phyloP scores from a whole-genome alignment of 2,113 vertebrate genomes.

The Zosterops hypoxanthus region DNA sequence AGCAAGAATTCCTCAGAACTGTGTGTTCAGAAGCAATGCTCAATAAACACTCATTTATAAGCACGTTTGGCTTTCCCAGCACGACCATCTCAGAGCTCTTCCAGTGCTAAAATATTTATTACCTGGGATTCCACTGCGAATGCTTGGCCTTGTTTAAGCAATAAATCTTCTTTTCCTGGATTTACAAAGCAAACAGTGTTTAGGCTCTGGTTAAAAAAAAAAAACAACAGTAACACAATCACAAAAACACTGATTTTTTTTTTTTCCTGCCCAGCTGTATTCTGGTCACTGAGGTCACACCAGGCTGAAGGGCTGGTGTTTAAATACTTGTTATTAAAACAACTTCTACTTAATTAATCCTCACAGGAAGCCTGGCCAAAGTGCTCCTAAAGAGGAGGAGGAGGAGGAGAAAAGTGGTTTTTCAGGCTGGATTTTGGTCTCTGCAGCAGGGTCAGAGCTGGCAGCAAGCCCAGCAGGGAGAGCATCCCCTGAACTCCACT shows the following conservation, averaged over 20 bases:
- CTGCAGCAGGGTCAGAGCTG: not conserved
- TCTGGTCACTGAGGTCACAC: not conserved
- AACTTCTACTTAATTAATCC: not conserved
- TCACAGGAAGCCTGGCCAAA: not conserved
- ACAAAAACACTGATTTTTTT: not conserved
- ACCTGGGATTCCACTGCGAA: conserved; percentile 86
- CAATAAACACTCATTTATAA: not conserved
- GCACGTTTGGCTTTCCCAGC: not conserved
- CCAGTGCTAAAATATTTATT: conserved; percentile 26
- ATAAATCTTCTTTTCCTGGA: conserved; percentile 88
- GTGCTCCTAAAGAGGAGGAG: not conserved
- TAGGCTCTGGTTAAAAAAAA: not conserved
- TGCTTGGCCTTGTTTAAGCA: conserved; percentile 83
- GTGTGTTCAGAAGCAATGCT: not conserved
- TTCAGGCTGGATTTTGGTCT: not conserved
- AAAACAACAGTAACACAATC: not conserved
- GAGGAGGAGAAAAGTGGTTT: not conserved
- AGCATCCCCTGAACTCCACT: not conserved
- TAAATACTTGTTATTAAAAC: not conserved
- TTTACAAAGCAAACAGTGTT: conserved; percentile 48
- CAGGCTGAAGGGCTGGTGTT: not conserved
- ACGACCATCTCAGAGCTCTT: not conserved
- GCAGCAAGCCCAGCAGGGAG: not conserved
- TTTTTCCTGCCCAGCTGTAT: not conserved
- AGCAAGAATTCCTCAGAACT: accelerated